Percentiles rank a stretch among this genome's conserved stretches.
phyloP scores from a whole-genome alignment of 1,140 invertebrate species.

The Zelostemma sp. region DNA sequence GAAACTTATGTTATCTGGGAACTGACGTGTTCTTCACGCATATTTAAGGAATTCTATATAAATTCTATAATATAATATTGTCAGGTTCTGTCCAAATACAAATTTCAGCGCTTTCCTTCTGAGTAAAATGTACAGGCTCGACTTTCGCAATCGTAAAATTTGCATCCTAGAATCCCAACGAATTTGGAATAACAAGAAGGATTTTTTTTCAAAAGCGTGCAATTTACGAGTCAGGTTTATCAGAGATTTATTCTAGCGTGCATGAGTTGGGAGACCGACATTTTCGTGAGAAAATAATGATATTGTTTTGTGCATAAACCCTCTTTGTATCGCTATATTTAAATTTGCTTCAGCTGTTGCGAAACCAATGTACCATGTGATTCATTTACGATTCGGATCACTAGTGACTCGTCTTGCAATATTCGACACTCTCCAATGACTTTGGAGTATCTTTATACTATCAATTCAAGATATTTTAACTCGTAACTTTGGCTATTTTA shows the following conservation, averaged over 20 bases:
- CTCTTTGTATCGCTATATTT: neutral
- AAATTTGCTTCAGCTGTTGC: conserved; percentile 17
- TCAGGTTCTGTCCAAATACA: conserved; percentile 3
- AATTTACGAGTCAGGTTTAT: neutral
- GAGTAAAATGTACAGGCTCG: too few relatives aligned
- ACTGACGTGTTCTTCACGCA: too few relatives aligned
- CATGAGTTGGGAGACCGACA: neutral
- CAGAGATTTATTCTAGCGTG: neutral
- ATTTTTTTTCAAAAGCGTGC: neutral
- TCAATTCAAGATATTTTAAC: too few relatives aligned
- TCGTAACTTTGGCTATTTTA: too few relatives aligned
- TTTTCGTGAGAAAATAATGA: neutral
- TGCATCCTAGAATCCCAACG: neutral
- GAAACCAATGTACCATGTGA: conserved; percentile 14
- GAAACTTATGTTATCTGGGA: too few relatives aligned
- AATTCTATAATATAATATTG: too few relatives aligned
- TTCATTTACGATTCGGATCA: conserved; percentile 13
- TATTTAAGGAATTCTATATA: too few relatives aligned
- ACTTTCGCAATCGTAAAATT: neutral
- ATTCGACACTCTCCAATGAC: too few relatives aligned
- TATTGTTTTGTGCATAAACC: neutral
- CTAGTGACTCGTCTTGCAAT: too few relatives aligned
- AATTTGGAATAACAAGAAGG: too few relatives aligned
- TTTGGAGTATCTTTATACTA: too few relatives aligned
- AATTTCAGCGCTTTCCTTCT: conserved; percentile 4